Evolutionary conservation across 23 tunicate genomes (phyloP), one percentile per base, ranked within the genome.

Genomic region (Phallusia fumigata): DNA sequence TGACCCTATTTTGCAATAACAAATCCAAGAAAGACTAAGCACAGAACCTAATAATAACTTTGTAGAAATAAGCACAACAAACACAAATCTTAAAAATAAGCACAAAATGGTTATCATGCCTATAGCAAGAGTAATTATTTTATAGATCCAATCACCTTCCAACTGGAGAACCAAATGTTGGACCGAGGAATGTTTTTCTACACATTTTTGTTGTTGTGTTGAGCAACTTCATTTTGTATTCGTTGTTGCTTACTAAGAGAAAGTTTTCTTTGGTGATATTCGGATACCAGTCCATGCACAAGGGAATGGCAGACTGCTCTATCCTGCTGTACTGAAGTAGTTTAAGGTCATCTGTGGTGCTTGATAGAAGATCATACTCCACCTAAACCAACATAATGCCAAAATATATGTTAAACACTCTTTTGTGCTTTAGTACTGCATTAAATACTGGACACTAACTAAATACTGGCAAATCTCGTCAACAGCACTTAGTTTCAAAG

Each of bases 191-290:
- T 30, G 97, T 97, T 72, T 77, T 86, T 36, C 99, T 80, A 65
- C 97, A 93, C 91, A 97, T 89, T 79, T 97, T 97, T 33, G 99
- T 97, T 0, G 97, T 89, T 36, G 96, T 84, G 82, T 97, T 97
- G 84, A 35, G 93, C 31, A 97, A 44, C 73, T 93, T 89, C 82
- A 91, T 79, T 78, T 97, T 97, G 89, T 80, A 92, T 58, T 88
- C 90, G 74, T 97, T 89, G 75, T 97, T 97, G 30, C 84, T 86
- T n/a, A 86, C 86, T 0, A 97, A 10, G 13, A 95, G 84, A 76
- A 95, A 95, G 31, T 65, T 84, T 72, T 97, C 99, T 44, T 92
- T 86, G 0, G 91, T 83, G 28, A 85, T 83, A 12, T 82, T 75
- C 31, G 99, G 99, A 53, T 88, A 97, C 91, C 93, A 88, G 32